Evolutionary conservation across 2,888 invertebrate species (phyloP), one percentile per base, ranked within the genome.

Genomic region (Crocallis elinguaria): DNA sequence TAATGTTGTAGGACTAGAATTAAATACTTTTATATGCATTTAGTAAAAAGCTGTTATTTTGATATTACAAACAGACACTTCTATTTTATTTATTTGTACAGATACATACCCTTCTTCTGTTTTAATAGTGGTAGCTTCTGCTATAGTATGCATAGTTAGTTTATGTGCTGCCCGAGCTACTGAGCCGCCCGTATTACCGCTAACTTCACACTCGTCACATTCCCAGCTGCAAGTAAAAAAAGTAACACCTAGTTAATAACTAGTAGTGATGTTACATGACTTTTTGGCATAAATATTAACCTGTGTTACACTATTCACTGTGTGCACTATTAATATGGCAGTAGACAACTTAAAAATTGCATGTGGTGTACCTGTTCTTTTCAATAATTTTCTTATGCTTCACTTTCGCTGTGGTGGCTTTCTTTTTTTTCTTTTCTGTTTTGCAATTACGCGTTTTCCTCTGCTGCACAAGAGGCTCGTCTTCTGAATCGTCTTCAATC

Each of bases 391-490:
- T 57, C 14, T 50, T 60, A 43, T 37, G 13, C 71, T 81, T 84
- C 3, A 68, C 55, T 68, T 72, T 80, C 4, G 57, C 57, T 14
- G 71, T 66, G 11, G 61, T 36, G 2, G 73, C 32, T 64, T 82
- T 82, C 67, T 84, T 87, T 72, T 82, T 87, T 60, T 81, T 79
- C 60, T 84, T 84, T 0, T 77, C 75, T 9, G 74, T 70, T 69
- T 83, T 87, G 2, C 69, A 67, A 2, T 69, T 66, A 30, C 77
- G 71, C 21, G 80, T 72, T 45, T 79, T 84, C 62, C 83, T 86
- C 51, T 84, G 85, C 1, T 80, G 77, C 7, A 87, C 79, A 1
- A 91, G 72, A 0, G 90, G 90, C 57, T 89, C 89, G 63, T 87
- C 84, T 50, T 87, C 87, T 0, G 86, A 86, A 55, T 85, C 83